Conservation (phyloP, 2,888 invertebrate genomes). For the Barypeithes pellucidus region DNA sequence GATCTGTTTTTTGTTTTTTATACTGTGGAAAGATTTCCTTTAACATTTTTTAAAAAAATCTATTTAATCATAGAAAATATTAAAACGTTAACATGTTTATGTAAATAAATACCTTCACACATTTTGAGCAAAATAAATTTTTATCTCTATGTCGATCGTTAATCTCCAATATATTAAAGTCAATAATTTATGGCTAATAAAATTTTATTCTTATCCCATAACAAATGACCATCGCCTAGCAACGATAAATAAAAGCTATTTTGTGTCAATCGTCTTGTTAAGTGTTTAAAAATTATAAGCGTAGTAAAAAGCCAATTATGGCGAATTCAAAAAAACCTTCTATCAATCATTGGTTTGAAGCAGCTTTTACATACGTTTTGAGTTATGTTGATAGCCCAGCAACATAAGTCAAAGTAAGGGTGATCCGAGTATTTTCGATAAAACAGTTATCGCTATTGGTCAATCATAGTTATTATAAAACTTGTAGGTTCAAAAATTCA, state of each 20-base stretch:
- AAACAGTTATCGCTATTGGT: too few species aligned
- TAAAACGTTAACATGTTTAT: constrained; percentile 2
- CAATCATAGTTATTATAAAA: too few species aligned
- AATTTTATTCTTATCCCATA: constrained; percentile 44
- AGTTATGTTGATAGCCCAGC: neutral
- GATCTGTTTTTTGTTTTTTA: too few species aligned
- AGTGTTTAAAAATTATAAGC: constrained; percentile 27
- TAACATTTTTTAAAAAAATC: neutral
- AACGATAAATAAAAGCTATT: constrained; percentile 38
- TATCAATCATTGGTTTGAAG: constrained; percentile 11
- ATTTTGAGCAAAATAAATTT: constrained; percentile 31
- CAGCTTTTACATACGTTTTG: neutral
- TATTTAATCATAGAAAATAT: neutral
- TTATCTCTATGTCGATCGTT: constrained; percentile 22
- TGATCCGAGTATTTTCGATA: too few species aligned
- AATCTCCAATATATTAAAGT: constrained; percentile 36
- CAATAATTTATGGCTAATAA: constrained; percentile 47
- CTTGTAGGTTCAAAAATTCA: too few species aligned
- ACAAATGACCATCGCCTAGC: constrained; percentile 40
- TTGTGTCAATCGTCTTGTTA: constrained; percentile 26
- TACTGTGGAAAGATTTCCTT: neutral
- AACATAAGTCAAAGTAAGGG: too few species aligned
- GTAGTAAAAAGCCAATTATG: constrained; percentile 7
- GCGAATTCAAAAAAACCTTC: neutral
- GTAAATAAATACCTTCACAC: constrained; percentile 18